Base-by-base conservation (phyloP, 2,797 vertebrate species). In the Scomberomorus guttatus region DNA sequence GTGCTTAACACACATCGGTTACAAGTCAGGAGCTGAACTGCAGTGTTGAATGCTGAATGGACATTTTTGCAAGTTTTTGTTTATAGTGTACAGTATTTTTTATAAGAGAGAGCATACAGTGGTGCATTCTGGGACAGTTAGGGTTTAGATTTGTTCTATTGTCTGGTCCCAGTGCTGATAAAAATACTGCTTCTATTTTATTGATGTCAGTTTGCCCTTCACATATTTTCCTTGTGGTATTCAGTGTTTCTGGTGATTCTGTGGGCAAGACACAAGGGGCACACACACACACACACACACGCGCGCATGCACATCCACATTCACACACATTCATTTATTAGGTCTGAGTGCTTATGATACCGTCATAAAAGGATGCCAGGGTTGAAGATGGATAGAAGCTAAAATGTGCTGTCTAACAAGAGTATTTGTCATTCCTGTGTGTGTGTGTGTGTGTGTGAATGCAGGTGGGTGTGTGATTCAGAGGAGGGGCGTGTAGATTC, bases 151-250 rank as follows among this genome's bases (percentile, higher is more conserved):
- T 72, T 75, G 64, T 69, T 83, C 67, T 46, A 59, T 22, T 59
- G 42, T 25, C 29, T 10, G 22, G 42, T 62, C 75, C 58, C 44
- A 32, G 63, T 59, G 76, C 51, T 77, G 63, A 78, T 82, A 72
- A 72, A 58, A 77, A 67, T n/a, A 42, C 6, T 24, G 52, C 25
- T 46, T 65, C 14, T 32, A 50, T 54, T 52, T 57, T 75, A 67
- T 84, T 80, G 71, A 39, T 61, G 51, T 57, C 52, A 22, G 50
- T 51, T 7, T 71, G 65, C 48, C 87, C 90, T 83, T 87, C 78
- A 76, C 51, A 80, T 71, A 79, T 14, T 71, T 46, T 70, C 54
- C 17, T 44, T 24, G 4, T 71, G 50, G 6, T 25, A 72, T 77
- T 74, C n/a, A 48, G 46, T 66, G 4, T 59, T 77, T 62, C 0